A percentile compares a stretch with the other conserved stretches of the same genome.
Conservation (phyloP, 2,888 invertebrate species). For the Oasisia sp. region DNA sequence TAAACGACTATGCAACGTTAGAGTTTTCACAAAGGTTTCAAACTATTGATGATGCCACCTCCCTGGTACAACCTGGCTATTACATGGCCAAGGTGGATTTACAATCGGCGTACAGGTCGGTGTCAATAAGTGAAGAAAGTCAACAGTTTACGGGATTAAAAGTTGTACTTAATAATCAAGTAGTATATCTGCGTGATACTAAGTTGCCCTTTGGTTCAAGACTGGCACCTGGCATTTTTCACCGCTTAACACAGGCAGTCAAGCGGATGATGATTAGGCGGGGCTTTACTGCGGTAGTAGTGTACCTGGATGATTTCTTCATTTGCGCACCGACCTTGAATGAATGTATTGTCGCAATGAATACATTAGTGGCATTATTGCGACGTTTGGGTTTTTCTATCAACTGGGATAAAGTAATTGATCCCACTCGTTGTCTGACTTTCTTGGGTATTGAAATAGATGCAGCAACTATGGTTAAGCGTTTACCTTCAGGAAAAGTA, state of each 20-base stretch:
- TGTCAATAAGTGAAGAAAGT: neutral
- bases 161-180: neutral
- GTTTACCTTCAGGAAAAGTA: neutral
- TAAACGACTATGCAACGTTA: neutral
- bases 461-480: neutral
- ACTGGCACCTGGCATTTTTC: too few species aligned
- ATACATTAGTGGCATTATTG: neutral
- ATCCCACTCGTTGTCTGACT: neutral
- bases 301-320: neutral
- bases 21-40: neutral
- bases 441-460: neutral
- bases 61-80: neutral
- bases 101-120: neutral
- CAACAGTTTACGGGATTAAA: neutral
- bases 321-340: neutral
- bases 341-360: neutral
- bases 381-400: neutral
- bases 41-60: neutral
- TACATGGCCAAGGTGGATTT: neutral
- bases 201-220: neutral
- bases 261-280: neutral
- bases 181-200: neutral
- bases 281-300: neutral
- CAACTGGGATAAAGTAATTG: neutral
- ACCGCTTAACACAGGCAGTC: neutral